phyloP scores from a whole-genome alignment of 92 coral and sea anemone species.

The Porites rus region DNA sequence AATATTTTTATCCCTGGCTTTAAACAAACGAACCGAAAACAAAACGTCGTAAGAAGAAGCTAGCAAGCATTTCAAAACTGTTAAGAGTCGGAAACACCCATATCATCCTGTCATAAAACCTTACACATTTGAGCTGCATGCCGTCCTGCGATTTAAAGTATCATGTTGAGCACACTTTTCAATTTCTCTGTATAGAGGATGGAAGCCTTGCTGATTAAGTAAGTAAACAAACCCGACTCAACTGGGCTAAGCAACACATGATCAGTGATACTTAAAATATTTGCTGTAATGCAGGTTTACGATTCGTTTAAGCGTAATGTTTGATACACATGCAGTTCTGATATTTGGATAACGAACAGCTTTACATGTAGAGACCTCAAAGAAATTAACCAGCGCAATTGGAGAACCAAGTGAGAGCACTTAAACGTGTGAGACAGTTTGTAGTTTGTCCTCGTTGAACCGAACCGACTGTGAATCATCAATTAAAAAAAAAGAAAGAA shows the following conservation, averaged over 20 bases:
- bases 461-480: too few species aligned
- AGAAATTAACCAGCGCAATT: too few species aligned
- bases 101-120: background rate
- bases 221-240: too few species aligned
- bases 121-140: background rate
- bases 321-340: too few species aligned
- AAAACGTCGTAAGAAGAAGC: background rate
- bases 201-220: background rate
- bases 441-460: too few species aligned
- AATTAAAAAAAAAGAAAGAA: too few species aligned
- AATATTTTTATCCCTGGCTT: background rate
- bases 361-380: too few species aligned
- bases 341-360: too few species aligned
- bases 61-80: background rate
- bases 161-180: background rate
- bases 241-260: constrained; percentile 9
- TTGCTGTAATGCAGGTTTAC: too few species aligned
- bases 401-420: too few species aligned
- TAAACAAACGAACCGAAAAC: background rate
- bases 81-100: background rate
- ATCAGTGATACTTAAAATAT: background rate
- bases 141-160: background rate
- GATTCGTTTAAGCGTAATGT: too few species aligned
- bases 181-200: background rate
- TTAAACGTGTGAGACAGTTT: too few species aligned